Evolutionary conservation across 2,113 vertebrate genomes (phyloP), one percentile per base, ranked within the genome.

Genomic region (Spea multiplicata): DNA sequence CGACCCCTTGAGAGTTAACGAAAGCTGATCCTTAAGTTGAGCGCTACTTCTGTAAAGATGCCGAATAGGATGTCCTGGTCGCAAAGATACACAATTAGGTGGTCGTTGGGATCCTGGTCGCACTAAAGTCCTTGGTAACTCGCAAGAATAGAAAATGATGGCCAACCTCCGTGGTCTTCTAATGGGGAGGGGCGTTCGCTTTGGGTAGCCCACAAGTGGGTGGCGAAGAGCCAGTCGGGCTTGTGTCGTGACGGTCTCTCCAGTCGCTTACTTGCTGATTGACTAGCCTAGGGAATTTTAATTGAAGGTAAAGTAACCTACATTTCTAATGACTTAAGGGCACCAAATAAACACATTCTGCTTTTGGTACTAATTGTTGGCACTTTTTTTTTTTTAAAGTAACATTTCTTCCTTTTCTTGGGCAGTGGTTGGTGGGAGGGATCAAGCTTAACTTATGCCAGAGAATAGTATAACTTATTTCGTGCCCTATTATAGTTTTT

Each of bases 121-220:
- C 92, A 93, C 90, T 93, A 92, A 90, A 91, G 91, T 93, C 92
- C 92, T 91, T 95, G 94, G 91, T 93, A 94, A 91, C 91, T 92
- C 91, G 87, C 94, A 93, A 95, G 96, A 94, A 88, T 96, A 97
- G 95, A 92, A 93, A 94, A 90, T 96, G 94, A 93, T 95, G 96
- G 95, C 93, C 95, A 95, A 93, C 95, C 89, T 86, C 91, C 85
- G 3, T 94, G 92, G 89, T 91, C 93, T 86, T 89, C 92, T 91
- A 82, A 91, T 93, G 91, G 92, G 93, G 93, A 93, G 94, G 92
- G 93, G 88, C 88, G 91, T 91, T 91, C 91, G 91, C 93, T 94
- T 90, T 91, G 92, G 92, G 91, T 93, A 93, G 92, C 92, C 92
- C 88, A 84, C 93, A 89, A 91, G 86, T 93, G 92, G 92, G 91